Evolutionary conservation across 2,113 vertebrate genomes (phyloP), one percentile per base, ranked within the genome.

Genomic region (Cheilinus undulatus): DNA sequence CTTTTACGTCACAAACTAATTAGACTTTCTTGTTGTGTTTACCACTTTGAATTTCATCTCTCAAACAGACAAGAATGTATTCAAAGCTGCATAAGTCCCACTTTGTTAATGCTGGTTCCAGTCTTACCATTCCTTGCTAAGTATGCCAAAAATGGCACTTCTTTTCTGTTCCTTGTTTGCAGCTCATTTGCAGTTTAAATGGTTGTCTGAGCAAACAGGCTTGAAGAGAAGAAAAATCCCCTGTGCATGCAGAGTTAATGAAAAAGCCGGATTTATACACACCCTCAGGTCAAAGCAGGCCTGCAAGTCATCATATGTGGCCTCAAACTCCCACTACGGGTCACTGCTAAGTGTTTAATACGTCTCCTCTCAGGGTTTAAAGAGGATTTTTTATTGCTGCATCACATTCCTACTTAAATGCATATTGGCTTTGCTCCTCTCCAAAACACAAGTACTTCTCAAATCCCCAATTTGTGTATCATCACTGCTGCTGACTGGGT

Each of bases 101-200:
- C 32, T 43, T 56, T 40, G 3, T 49, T 52, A 27, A 17, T 5
- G 26, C n/a, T 1, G 8, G 45, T 15, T 36, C 3, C 58, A 2
- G 46, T 64, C 26, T 22, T 61, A 14, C 19, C 30, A 32, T 64
- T 36, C 56, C 56, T 77, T 69, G 71, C 76, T 68, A 23, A 17
- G 3, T 19, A 72, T 77, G 52, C 72, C 32, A 24, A 38, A 60
- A 71, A 32, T 45, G 34, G 46, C 24, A 5, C 15, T 69, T 22
- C 38, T 50, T 64, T 20, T 23, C 53, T 56, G 13, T 38, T 62
- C 36, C 59, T 72, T 69, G 72, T 81, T 85, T 86, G 62, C 74
- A 75, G 71, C 82, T 63, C 48, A 83, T 85, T 83, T 85, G 70
- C 73, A 74, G 79, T 64, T 82, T 73, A 72, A 84, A 84, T 73